Base-by-base conservation (phyloP, 2,888 invertebrate species). In the Volucella inanis region DNA sequence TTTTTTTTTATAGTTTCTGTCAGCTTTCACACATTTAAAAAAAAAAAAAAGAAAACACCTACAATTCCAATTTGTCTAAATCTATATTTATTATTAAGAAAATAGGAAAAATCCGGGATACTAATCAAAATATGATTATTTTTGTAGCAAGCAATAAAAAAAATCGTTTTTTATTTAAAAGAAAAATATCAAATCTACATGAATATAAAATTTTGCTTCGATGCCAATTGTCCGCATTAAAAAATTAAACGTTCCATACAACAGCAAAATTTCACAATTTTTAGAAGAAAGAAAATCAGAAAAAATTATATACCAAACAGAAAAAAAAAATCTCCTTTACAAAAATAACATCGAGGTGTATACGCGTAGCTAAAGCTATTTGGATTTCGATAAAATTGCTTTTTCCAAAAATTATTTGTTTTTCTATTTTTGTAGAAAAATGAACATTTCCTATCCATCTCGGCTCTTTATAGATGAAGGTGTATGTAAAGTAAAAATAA, bases 121-220 rank as follows among this genome's bases (percentile, higher is more conserved):
- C 50, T 43, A 64, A 45, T 38, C n/a, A 10, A 61, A 67, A 67
- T 55, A 50, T 62, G 67, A 74, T 74, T 83, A 74, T 83, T 78
- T 83, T 74, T 83, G 74, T 68, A 78, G 41, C 52, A 47, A 78
- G 83, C 83, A 68, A 78, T 83, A 78, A 83, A 83, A 78, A n/a
- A 77, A 70, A 8, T 15, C 47, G 52, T 52, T 11, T n/a, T 43
- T 72, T 61, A 41, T 45, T 31, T 31, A 45, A 18, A 64, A 15
- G 41, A 41, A 70, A 9, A 55, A 38, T 39, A 57, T 45, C 0
- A 9, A 39, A 18, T 64, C 64, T 38, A 38, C 31, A 52, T 9
- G 43, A 61, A 55, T 55, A 47, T 43, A 4, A 22, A 22, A 39
- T 41, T 57, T 57, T 68, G 67, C 76, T 54, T 11, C 9, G 15